Evolutionary conservation across 2,888 invertebrate species (phyloP).

Genomic region (Rhagonycha fulva): DNA sequence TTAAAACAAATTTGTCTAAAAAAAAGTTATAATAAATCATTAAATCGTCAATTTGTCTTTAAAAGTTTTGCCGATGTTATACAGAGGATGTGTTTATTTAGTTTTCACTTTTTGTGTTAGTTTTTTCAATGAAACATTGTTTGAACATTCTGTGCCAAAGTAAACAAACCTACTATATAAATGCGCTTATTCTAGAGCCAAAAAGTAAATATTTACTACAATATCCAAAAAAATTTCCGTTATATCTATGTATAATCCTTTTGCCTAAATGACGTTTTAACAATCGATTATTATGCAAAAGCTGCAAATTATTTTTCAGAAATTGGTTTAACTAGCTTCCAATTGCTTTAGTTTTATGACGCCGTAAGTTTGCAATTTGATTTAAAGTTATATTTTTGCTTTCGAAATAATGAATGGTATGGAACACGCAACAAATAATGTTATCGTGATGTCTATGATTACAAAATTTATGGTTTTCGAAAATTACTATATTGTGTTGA

Average conservation of each 20-base stretch:
- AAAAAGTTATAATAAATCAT: slow-evolving; percentile 11
- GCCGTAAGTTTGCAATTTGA: background rate
- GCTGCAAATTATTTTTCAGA: background rate
- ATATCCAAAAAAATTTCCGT: slow-evolving; percentile 22
- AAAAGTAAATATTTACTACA: slow-evolving; percentile 29
- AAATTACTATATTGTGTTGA: background rate
- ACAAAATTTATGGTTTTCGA: background rate
- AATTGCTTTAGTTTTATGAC: background rate
- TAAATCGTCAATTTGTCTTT: slow-evolving; percentile 6
- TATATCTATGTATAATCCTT: slow-evolving; percentile 12
- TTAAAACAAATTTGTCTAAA: slow-evolving; percentile 8
- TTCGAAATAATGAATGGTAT: background rate
- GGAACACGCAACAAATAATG: background rate
- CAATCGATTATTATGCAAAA: background rate
- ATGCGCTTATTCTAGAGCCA: slow-evolving; percentile 20
- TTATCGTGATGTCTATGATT: background rate
- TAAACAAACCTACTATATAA: slow-evolving; percentile 42
- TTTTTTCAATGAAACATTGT: slow-evolving; percentile 39
- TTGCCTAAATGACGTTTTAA: background rate
- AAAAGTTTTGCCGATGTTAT: slow-evolving; percentile 18
- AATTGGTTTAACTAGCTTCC: background rate
- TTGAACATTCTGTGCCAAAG: slow-evolving; percentile 40
- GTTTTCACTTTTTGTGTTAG: slow-evolving; percentile 37
- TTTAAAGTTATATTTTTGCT: background rate
- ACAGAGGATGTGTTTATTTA: slow-evolving; percentile 31